Evolutionary conservation across 37 sponge, comb jelly and placozoan species (phyloP), one percentile per base, ranked within the genome.

Genomic region (Chondrosia reniformis): DNA sequence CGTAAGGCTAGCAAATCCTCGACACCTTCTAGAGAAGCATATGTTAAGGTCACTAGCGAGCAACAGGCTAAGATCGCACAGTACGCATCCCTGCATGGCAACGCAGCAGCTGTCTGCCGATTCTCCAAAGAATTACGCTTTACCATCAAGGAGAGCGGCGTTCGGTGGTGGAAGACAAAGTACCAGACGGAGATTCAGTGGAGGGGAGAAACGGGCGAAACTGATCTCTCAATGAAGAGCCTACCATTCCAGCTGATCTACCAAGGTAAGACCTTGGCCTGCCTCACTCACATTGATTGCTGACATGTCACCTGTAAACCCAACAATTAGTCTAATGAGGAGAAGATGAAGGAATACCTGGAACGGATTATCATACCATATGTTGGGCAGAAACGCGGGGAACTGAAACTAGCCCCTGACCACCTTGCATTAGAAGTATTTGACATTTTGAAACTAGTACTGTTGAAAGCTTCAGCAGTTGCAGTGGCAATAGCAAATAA

Each of bases 201-300:
- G 6, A 8, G n/a, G n/a, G n/a, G n/a, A n/a, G n/a, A n/a, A 56
- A 28, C 58, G 6, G 6, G 27, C 58, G 9, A 8, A 6, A 56
- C 58, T 6, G 58, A 56, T 56, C 58, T 56, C 6, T 56, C 58
- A 6, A 6, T 56, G 58, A 56, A 10, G 52, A 49, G 10, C 63
- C 27, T 61, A 8, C 63, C 63, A 61, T 61, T 61, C 66, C 66
- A 64, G 66, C 33, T 64, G 66, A 64, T 64, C 66, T 12, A 64
- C 34, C 66, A 64, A 32, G 66, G 66, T 19, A 64, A 64, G 66
- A 64, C 33, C 33, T 64, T 36, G 21, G 66, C 66, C 66, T 64
- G 66, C 66, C 66, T 64, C 33, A 32, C 66, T 64, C 66, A 9
- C 66, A 15, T 64, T 64, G 66, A 64, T 64, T 32, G 66, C 66